Base-by-base conservation (phyloP, 2,113 vertebrate species). In the Elachura formosa region DNA sequence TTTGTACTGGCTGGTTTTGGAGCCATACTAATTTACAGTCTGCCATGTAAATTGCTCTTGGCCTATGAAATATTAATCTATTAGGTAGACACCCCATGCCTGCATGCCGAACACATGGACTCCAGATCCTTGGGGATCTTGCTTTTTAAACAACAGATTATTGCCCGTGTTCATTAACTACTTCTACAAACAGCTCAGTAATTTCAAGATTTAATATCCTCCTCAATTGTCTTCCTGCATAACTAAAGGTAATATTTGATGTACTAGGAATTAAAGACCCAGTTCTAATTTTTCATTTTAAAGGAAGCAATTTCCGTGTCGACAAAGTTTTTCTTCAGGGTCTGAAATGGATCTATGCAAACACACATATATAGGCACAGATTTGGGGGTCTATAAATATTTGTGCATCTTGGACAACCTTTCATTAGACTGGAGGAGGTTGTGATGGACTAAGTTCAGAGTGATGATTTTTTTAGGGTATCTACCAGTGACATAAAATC, bases 31-130 rank as follows among this genome's bases (percentile, higher is more conserved):
- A 96, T 96, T 94, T 96, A 68, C 80, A 96, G 66, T 75, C 95
- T 96, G 93, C 76, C 92, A 90, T 94, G 91, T 92, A 96, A 95
- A 96, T 94, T 96, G 92, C 84, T 85, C 71, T 89, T 83, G 69
- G 91, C 94, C 90, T n/a, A 73, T 94, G 94, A 96, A 94, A 94
- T 96, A 96, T 96, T 73, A 77, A 96, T 95, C 82, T 85, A 22
- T 88, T 89, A 93, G 87, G 71, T 12, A 94, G 88, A 83, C 26
- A 49, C 33, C 46, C 61, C 58, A n/a, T 83, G 74, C 66, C 74
- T 75, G 62, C 59, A 81, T 20, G n/a, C 28, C 1, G 17, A 94
- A 69, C 87, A 89, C 93, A 90, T 29, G 81, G 59, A 29, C 75
- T 95, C 54, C 73, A 80, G 67, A 83, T 87, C 93, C 62, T 58